These are phyloP conservation scores for Leptodactylus fuscus DNA, from an alignment of 2,113 vertebrate species.

Conservation along the genomic window DNA sequence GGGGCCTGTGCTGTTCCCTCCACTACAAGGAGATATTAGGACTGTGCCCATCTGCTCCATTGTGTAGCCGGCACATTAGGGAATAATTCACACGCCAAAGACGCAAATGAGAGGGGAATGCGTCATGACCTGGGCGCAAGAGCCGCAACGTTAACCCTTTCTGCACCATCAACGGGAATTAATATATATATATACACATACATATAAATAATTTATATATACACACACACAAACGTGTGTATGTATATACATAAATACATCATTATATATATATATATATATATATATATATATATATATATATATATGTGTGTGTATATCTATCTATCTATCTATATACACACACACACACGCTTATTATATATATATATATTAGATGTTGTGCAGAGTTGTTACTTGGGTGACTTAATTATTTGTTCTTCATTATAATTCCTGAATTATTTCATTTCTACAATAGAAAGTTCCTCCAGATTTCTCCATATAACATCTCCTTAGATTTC, in stretches of 20 bases:
- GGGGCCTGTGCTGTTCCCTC: neutral
- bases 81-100: neutral
- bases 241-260: too few relatives aligned
- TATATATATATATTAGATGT: neutral
- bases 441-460: neutral
- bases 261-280: neutral
- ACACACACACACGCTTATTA: too few relatives aligned
- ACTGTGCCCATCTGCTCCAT: constrained; percentile 23
- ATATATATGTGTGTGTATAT: too few relatives aligned
- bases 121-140: neutral
- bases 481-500: neutral
- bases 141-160: neutral
- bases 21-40: neutral
- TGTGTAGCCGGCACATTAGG: neutral
- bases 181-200: too few relatives aligned
- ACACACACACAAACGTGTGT: too few relatives aligned
- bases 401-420: neutral
- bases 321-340: too few relatives aligned
- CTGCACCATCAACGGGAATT: neutral
- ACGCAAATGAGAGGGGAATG: neutral
- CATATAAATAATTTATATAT: too few relatives aligned
- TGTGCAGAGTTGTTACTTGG: neutral
- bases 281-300: too few relatives aligned
- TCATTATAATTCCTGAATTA: neutral
- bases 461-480: neutral